These are phyloP conservation scores for Leptocoma aspasia DNA, from an alignment of 2,113 vertebrate genomes.

Conservation along the genomic window DNA sequence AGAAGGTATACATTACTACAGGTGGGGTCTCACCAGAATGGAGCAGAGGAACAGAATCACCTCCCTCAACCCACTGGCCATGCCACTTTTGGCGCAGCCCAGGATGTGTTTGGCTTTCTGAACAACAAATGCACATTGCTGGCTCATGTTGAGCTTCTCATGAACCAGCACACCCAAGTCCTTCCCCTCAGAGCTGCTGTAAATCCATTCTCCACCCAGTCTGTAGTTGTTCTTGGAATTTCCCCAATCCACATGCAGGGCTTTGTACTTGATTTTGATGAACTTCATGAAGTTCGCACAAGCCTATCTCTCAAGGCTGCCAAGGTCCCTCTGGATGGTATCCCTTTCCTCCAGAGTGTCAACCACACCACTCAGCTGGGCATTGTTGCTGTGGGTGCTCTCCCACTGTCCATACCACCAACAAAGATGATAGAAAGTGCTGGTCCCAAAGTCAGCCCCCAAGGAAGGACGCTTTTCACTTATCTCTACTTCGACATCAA, in stretches of 20 bases:
- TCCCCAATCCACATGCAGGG: background rate
- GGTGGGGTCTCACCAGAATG: too few species aligned
- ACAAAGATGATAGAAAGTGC: fast-evolving
- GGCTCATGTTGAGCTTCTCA: background rate
- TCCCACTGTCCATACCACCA: background rate
- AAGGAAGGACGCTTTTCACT: background rate
- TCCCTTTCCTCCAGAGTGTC: background rate
- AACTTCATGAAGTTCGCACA: background rate
- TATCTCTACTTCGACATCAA: background rate
- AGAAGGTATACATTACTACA: background rate
- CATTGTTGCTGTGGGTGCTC: background rate
- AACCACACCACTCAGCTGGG: background rate
- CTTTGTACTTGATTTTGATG: background rate
- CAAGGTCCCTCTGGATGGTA: background rate
- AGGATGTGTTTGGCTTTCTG: background rate
- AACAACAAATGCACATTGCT: background rate
- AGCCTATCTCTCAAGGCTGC: background rate
- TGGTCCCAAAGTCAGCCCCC: fast-evolving
- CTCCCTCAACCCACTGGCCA: too few species aligned
- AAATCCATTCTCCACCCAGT: background rate
- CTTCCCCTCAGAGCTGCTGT: background rate
- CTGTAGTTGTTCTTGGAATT: background rate
- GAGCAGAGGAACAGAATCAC: background rate
- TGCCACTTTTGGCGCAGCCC: background rate
- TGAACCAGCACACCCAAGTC: background rate